phyloP scores from a whole-genome alignment of 1,140 invertebrate genomes.

The Himalopsyche phryganea region DNA sequence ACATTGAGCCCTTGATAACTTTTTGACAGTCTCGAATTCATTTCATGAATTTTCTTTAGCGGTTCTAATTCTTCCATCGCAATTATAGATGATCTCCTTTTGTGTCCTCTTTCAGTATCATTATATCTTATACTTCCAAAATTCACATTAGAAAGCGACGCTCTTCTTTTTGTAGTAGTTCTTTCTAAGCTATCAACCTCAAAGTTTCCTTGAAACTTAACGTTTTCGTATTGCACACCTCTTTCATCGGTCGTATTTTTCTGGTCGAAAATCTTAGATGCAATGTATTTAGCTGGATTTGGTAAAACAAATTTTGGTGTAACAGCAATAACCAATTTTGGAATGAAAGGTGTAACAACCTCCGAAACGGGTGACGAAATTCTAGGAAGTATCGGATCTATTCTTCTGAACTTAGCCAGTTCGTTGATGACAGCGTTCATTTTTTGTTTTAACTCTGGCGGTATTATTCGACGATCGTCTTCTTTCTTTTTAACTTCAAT shows the following conservation, averaged over 20 bases:
- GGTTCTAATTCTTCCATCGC: conserved; percentile 34
- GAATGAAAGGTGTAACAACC: conserved; percentile 34
- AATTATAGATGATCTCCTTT: conserved; percentile 30
- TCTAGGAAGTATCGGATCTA: conserved; percentile 40
- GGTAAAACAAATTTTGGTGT: conserved; percentile 41
- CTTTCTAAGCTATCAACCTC: conserved; percentile 76
- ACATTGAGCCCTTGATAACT: conserved; percentile 30
- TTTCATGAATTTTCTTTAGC: conserved; percentile 32
- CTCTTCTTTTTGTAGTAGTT: conserved; percentile 43
- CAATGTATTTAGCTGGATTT: conserved; percentile 31
- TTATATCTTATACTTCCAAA: conserved; percentile 5
- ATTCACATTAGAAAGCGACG: conserved; percentile 29
- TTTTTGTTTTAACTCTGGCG: conserved; percentile 53
- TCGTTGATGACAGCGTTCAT: conserved; percentile 58
- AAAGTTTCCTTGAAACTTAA: conserved; percentile 46
- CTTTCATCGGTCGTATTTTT: conserved; percentile 8
- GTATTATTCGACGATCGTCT: conserved; percentile 38
- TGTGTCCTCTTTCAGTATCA: conserved; percentile 15
- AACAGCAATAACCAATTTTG: conserved; percentile 42
- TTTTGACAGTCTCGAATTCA: conserved; percentile 31
- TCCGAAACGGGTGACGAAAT: conserved; percentile 34
- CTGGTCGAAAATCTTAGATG: conserved; percentile 7
- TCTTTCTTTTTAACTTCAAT: conserved; percentile 29
- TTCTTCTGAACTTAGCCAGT: conserved; percentile 45
- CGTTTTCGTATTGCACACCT: conserved; percentile 2